phyloP scores from a whole-genome alignment of 1,140 invertebrate genomes.

The Harpegnathos saltator region DNA sequence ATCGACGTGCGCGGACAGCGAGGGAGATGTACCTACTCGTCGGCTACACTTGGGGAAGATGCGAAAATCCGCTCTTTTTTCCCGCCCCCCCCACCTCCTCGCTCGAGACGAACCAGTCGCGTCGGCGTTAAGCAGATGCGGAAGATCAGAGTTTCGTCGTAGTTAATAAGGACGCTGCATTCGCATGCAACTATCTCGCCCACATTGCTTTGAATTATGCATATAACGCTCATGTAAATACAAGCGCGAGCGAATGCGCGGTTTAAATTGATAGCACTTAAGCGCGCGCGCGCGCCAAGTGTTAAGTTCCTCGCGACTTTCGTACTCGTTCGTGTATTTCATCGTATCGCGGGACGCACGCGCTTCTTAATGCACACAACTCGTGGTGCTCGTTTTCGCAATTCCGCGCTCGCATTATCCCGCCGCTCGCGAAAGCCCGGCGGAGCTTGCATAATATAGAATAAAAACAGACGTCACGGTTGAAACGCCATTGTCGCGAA shows the following conservation, averaged over 20 bases:
- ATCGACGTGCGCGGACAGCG: no score
- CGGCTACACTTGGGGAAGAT: no score
- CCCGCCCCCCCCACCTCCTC: not conserved
- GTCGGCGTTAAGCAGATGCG: constrained; percentile 45
- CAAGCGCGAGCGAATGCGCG: constrained; percentile 14
- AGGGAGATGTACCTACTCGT: no score
- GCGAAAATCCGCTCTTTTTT: not conserved
- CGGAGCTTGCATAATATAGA: constrained; percentile 33
- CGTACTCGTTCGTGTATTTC: constrained; percentile 34
- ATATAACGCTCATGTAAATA: constrained; percentile 48
- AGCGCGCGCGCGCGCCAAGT: not conserved
- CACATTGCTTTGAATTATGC: constrained; percentile 44
- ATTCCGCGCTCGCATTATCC: constrained; percentile 51
- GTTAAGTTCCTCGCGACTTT: constrained; percentile 53
- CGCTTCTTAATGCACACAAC: constrained; percentile 46
- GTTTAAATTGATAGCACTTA: constrained; percentile 56
- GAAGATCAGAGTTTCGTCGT: constrained; percentile 3
- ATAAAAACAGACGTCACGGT: constrained; percentile 42
- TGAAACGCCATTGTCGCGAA: constrained; percentile 31
- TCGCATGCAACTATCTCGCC: constrained; percentile 47
- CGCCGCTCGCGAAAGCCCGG: constrained; percentile 19
- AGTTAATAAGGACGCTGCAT: constrained; percentile 53
- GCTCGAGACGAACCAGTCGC: constrained; percentile 16
- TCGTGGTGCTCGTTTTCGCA: constrained; percentile 29
- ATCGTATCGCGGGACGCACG: constrained; percentile 19